Base-by-base conservation (phyloP, 2,888 invertebrate genomes). In the Erynnis tages region DNA sequence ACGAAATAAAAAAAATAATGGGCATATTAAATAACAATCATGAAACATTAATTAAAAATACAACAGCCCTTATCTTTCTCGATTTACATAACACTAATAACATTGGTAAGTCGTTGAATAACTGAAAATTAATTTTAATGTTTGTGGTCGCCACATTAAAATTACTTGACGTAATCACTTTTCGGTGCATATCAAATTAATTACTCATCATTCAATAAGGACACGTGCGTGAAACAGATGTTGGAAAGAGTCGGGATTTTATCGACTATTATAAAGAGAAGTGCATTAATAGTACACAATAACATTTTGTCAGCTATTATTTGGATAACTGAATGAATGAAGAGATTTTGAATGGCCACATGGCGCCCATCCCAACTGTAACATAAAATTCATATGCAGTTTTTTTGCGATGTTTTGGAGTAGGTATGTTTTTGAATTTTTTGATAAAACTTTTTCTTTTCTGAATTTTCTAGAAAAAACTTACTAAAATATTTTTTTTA, bases 51-150 rank as follows among this genome's bases (percentile, higher is more conserved):
- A n/a, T 27, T 27, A 4, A 8, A 27, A 27, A 27, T 7, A 27
- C 3, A 38, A 53, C 52, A 61, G 59, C 57, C 60, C 58, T 56
- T 64, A 67, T 69, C 65, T 68, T 66, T 60, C 66, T 67, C 60
- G 73, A 68, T 71, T 71, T 62, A 67, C 71, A 70, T 61, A 65
- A 60, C 60, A 61, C 61, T 77, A 75, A 76, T 72, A 66, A 62
- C 63, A 66, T 79, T 68, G 66, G 58, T 58, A 47, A 59, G 55
- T 64, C 64, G 61, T 65, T 57, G 58, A 60, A 58, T 67, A 74
- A 73, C 76, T 68, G 53, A 63, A 80, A 79, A 84, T 84, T 79
- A 80, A 67, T 67, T 71, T 64, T 70, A 37, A 46, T 74, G 69
- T 71, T 66, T 71, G 58, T 41, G 63, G 80, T 76, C 65, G 72